Evolutionary conservation across 2,113 vertebrate species (phyloP), one percentile per base, ranked within the genome.

Genomic region (Actenoides lindsayi): DNA sequence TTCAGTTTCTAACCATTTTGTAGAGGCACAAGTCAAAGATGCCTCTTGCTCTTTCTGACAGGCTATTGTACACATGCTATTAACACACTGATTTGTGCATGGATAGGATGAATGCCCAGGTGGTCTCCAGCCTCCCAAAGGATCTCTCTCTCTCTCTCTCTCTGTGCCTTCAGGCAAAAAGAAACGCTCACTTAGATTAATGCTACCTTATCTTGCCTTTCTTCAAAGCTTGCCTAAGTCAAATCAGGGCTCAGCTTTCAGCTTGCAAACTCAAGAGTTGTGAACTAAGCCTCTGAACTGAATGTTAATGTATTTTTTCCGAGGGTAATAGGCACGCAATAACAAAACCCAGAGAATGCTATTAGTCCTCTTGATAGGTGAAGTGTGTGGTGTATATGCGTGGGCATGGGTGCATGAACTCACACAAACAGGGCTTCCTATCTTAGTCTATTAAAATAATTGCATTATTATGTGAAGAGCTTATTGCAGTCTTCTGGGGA

Each of bases 371-470:
- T 63, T 67, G 37, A 85, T 91, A 95, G 96, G 77, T 88, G 93
- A 63, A 77, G 90, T 91, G 96, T 94, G 42, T 28, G 60, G 41
- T 19, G 56, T 1, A 16, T 19, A 31, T 23, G 69, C 12, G 0
- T 70, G 82, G 74, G 60, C 57, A 57, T 13, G 56, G 33, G 33
- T 24, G 39, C 60, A 21, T 42, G 75, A 71, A 73, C 75, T 69
- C 85, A 12, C 71, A 62, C 62, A 79, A 87, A 59, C 16, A 67
- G 60, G 35, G 25, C 5, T 54, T 54, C 90, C 90, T 70, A 59
- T 85, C 44, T 91, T 54, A 60, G 83, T 35, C 94, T 85, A 71
- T 91, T 95, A 94, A 97, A 97, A 94, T 96, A 97, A 96, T 94
- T 95, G 82, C 93, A 90, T 94, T 96, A 96, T 90, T 73, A 80